These are phyloP conservation scores for Cervus canadensis DNA, from an alignment of 2,113 vertebrate species.

Conservation along the genomic window DNA sequence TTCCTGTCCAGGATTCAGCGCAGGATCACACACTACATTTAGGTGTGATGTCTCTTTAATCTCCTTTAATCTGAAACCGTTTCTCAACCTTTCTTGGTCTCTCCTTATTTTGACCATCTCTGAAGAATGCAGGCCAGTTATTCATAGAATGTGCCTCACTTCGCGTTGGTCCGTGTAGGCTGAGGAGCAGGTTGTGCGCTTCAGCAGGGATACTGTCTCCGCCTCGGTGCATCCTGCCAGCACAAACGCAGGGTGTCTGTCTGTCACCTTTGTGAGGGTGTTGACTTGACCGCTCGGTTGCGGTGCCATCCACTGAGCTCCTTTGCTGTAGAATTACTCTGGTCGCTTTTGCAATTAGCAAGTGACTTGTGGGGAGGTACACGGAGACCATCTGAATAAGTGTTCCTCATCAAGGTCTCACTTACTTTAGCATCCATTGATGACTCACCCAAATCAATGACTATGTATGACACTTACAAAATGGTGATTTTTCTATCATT, in stretches of 20 bases:
- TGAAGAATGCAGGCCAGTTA: neutral
- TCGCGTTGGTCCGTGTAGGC: fast-evolving
- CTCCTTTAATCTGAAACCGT: neutral
- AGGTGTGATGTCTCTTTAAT: neutral
- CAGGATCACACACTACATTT: neutral
- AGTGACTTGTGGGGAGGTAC: neutral
- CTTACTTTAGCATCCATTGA: fast-evolving
- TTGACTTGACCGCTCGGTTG: too few relatives aligned
- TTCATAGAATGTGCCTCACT: fast-evolving
- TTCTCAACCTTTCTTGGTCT: neutral
- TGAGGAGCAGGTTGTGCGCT: fast-evolving
- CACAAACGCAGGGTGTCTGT: fast-evolving
- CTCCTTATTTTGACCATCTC: neutral
- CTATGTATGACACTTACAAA: neutral
- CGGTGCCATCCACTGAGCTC: neutral
- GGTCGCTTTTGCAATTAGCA: too few relatives aligned
- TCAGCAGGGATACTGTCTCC: neutral
- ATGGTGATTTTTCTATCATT: neutral
- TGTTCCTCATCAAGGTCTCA: neutral
- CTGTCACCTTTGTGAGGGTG: neutral
- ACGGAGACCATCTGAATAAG: neutral
- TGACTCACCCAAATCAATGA: neutral
- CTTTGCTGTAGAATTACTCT: neutral
- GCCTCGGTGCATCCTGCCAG: neutral
- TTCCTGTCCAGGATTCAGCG: neutral